Percentiles rank a stretch among this genome's conserved stretches.
Evolutionary conservation across 2,797 vertebrate species (phyloP).

Genomic region (Diglossa cyanea): DNA sequence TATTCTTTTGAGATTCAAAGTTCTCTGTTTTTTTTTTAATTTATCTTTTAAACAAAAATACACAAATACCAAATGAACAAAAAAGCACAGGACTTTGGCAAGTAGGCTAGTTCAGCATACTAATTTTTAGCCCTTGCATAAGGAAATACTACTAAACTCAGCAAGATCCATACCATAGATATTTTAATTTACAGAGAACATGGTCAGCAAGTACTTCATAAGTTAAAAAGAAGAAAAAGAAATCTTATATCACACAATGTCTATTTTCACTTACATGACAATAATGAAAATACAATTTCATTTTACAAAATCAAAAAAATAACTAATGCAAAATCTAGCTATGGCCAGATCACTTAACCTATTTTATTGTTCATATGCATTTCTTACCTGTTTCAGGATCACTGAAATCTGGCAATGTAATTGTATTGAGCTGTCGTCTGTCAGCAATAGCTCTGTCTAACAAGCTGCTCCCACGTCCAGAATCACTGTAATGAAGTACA

Average conservation of each 20-base stretch:
- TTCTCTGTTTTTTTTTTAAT: not conserved
- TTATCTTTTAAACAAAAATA: not conserved
- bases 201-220: not conserved
- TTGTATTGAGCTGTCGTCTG: slow-evolving; percentile 92
- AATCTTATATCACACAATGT: not conserved
- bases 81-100: not conserved
- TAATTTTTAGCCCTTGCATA: not conserved
- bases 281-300: not conserved
- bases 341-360: not conserved
- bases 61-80: accelerated
- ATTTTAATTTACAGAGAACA: not conserved
- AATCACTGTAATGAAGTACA: slow-evolving; percentile 84
- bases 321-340: not conserved
- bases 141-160: not conserved
- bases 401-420: slow-evolving; percentile 96
- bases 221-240: not conserved
- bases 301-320: not conserved
- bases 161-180: not conserved
- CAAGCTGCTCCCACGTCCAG: slow-evolving; percentile 95
- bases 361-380: not conserved
- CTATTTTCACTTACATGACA: not conserved
- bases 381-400: slow-evolving; percentile 94
- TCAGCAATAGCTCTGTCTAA: slow-evolving; percentile 95
- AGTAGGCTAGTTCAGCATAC: not conserved
- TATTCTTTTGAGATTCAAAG: not conserved